A percentile compares a stretch with the other conserved stretches of the same genome.
These are phyloP conservation scores for Amphiprion percula DNA, from an alignment of 2,113 vertebrate species.

Conservation along the genomic window DNA sequence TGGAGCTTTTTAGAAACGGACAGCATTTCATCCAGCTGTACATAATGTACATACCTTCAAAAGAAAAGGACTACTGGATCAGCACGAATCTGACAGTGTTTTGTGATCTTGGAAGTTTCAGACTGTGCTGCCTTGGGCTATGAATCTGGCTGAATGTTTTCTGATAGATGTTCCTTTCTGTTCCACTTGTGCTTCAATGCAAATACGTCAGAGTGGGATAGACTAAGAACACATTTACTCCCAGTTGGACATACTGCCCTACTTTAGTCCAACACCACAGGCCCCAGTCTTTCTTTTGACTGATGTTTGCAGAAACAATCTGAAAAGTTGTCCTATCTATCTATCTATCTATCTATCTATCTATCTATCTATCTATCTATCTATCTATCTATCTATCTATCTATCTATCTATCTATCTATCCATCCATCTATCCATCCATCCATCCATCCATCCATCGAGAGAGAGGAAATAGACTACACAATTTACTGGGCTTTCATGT, in stretches of 20 bases:
- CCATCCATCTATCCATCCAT: too few species aligned
- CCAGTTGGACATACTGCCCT: slow-evolving; percentile 70
- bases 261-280: slow-evolving; percentile 60
- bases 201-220: slow-evolving; percentile 68
- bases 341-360: too few species aligned
- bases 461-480: slow-evolving; percentile 36
- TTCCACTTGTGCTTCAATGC: slow-evolving; percentile 56
- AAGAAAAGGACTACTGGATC: slow-evolving; percentile 19
- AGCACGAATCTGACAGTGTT: slow-evolving; percentile 33
- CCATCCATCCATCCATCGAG: background rate
- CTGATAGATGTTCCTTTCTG: slow-evolving; percentile 72
- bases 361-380: too few species aligned
- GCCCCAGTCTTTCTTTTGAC: slow-evolving; percentile 49
- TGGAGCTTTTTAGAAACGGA: background rate
- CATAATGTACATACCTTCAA: slow-evolving; percentile 19
- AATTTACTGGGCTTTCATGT: slow-evolving; percentile 49
- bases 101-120: slow-evolving; percentile 51
- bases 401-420: too few species aligned
- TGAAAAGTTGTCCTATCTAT: background rate
- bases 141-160: slow-evolving; percentile 69
- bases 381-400: too few species aligned
- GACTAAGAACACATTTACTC: slow-evolving; percentile 72
- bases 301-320: slow-evolving; percentile 42
- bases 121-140: slow-evolving; percentile 59
- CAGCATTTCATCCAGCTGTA: slow-evolving; percentile 17